These are phyloP conservation scores for Pyrochroa serraticornis DNA, from an alignment of 2,888 invertebrate species.

Conservation along the genomic window DNA sequence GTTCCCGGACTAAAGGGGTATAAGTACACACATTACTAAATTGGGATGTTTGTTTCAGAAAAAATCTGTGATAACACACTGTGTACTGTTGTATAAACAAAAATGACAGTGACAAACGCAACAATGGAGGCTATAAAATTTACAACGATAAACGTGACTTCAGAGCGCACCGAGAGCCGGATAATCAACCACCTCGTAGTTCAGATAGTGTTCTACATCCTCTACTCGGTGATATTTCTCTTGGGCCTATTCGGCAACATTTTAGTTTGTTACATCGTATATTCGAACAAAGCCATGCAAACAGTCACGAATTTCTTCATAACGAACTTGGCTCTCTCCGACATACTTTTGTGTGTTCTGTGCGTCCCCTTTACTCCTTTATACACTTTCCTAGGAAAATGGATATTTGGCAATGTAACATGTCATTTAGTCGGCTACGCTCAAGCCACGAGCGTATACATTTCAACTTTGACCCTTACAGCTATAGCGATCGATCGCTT, in stretches of 20 bases:
- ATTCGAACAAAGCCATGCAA: conserved; percentile 93
- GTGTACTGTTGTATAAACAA: conserved; percentile 4
- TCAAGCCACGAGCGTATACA: conserved; percentile 95
- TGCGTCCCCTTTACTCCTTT: conserved; percentile 97
- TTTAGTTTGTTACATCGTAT: conserved; percentile 92
- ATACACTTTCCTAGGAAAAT: conserved; percentile 88
- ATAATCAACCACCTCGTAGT: conserved; percentile 67
- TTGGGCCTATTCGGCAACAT: conserved; percentile 89
- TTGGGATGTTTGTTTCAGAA: conserved; percentile 24
- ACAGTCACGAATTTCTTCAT: conserved; percentile 98
- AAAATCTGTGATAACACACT: background rate
- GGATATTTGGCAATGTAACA: conserved; percentile 90
- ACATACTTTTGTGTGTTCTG: conserved; percentile 89
- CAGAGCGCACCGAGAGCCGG: conserved; percentile 50
- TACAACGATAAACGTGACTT: conserved; percentile 23
- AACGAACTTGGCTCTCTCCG: conserved; percentile 93
- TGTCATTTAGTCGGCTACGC: conserved; percentile 94
- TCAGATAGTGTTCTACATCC: conserved; percentile 75
- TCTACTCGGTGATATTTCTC: conserved; percentile 86
- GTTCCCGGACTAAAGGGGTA: too few species aligned
- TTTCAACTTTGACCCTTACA: conserved; percentile 94
- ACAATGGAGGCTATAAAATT: conserved; percentile 30
- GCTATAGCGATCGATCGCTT: conserved; percentile 97
- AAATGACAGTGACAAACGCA: conserved; percentile 32
- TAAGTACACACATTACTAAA: background rate